Percentiles rank a stretch among this genome's conserved stretches.
Evolutionary conservation across 1,140 invertebrate species (phyloP).

Genomic region (Probaryconus sp.): DNA sequence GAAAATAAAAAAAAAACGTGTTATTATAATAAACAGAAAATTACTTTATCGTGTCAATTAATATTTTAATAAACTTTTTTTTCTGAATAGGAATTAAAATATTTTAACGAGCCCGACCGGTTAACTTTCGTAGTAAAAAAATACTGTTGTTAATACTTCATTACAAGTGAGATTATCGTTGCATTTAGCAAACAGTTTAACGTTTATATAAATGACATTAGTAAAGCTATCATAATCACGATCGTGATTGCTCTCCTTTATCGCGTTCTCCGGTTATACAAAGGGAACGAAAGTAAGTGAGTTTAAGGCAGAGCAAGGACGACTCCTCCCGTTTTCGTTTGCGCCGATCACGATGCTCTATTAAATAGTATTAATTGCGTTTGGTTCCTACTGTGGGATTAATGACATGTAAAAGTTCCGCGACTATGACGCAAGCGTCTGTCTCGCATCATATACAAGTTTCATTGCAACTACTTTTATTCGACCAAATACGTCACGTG

Average conservation of each 20-base stretch:
- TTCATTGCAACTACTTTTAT: constrained; percentile 25
- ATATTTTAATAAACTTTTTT: constrained; percentile 9
- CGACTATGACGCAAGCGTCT: constrained; percentile 35
- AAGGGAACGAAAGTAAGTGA: constrained; percentile 44
- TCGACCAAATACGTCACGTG: constrained; percentile 29
- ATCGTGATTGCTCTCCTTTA: constrained; percentile 44
- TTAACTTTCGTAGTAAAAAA: constrained; percentile 36
- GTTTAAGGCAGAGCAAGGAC: constrained; percentile 53
- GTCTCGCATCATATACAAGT: constrained; percentile 32
- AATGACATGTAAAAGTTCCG: constrained; percentile 48
- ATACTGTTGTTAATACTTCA: constrained; percentile 25
- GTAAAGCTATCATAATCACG: constrained; percentile 42
- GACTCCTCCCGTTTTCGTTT: constrained; percentile 48
- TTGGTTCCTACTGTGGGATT: constrained; percentile 34
- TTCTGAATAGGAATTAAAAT: constrained; percentile 1
- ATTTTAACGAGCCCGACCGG: constrained; percentile 19
- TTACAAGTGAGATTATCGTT: constrained; percentile 38
- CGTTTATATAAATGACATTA: constrained; percentile 48
- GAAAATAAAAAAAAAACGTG: too few relatives aligned
- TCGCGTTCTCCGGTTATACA: constrained; percentile 27
- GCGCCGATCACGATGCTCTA: constrained; percentile 43
- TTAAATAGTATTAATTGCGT: constrained; percentile 54
- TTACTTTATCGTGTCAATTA: constrained; percentile 6
- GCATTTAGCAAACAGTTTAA: constrained; percentile 36
- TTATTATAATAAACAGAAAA: too few relatives aligned